Evolutionary conservation across 2,888 invertebrate genomes (phyloP), one percentile per base, ranked within the genome.

Genomic region (Caradrina clavipalpis): DNA sequence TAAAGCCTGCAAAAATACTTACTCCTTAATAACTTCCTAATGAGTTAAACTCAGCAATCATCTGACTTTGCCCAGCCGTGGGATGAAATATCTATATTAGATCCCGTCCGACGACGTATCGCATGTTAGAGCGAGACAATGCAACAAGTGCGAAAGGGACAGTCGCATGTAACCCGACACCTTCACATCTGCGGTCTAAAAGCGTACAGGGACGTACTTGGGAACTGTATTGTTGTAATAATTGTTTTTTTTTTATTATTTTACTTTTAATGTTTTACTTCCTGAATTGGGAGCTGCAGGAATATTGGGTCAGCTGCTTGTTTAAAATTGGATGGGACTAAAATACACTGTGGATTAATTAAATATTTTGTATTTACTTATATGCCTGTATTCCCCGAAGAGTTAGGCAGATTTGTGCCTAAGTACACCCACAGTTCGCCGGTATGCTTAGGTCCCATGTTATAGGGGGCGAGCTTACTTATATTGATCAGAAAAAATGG

Each of bases 151-250:
- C 21, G 86, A 92, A 73, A 62, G 88, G 72, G 89, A 93, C 82
- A 72, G 84, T 63, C 45, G 50, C 68, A 86, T 74, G 95, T 91
- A 95, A 95, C 90, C 82, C 57, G 94, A 95, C 85, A 94, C 92
- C 91, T 82, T 85, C 90, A 92, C 94, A 95, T 95, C 95, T 95
- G 94, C 92, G 91, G 87, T 89, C 91, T 93, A 92, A 94, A 94
- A 92, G 93, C 90, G 86, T 78, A 84, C 92, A 92, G 93, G 88
- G 90, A 82, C 85, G 91, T 64, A 91, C 81, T 90, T 76, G 74
- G 87, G 74, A 74, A 76, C 73, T 73, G 66, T 70, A 84, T 86
- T 87, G 82, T 85, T 86, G 81, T 86, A 84, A 84, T 82, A 80
- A 85, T 85, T 86, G 78, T 56, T 69, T 68, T 71, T 72, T 70